Evolutionary conservation across 1,140 invertebrate species (phyloP).

Genomic region (Thereuonema tuberculata): DNA sequence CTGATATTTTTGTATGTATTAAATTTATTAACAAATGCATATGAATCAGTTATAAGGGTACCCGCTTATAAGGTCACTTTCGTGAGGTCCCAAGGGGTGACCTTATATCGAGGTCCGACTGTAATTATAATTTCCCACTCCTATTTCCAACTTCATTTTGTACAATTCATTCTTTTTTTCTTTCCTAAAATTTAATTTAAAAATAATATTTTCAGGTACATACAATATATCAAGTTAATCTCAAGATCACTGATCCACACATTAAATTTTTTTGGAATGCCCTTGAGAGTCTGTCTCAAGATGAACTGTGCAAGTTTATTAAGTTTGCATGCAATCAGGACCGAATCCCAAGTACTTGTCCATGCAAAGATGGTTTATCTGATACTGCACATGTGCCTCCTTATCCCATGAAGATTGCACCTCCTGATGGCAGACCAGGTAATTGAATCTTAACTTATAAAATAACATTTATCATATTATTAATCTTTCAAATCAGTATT

Average conservation of each 20-base stretch:
- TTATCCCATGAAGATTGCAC: conserved; percentile 36
- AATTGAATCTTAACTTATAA: conserved; percentile 6
- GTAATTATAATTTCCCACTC: too few species aligned
- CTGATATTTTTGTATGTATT: too few species aligned
- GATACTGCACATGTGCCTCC: conserved; percentile 31
- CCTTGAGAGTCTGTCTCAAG: conserved; percentile 28
- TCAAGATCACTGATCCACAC: conserved; percentile 32
- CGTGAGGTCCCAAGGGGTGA: too few species aligned
- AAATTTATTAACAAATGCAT: too few species aligned
- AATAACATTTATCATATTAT: not conserved
- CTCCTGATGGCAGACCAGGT: conserved; percentile 30
- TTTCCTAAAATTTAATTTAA: not conserved
- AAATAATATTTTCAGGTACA: conserved; percentile 23
- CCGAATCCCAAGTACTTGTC: conserved; percentile 30
- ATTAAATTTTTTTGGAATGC: conserved; percentile 34
- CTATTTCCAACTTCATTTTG: too few species aligned
- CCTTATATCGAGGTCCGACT: too few species aligned
- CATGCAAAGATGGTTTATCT: conserved; percentile 26
- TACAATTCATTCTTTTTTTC: not conserved
- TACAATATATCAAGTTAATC: conserved; percentile 34
- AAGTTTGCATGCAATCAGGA: conserved; percentile 35
- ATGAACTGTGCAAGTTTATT: conserved; percentile 32
- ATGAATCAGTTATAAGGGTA: too few species aligned
- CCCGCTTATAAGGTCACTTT: too few species aligned
- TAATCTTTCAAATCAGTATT: not conserved